Conservation (phyloP, 2,113 vertebrate genomes). For the Gorsachius goisagi region DNA sequence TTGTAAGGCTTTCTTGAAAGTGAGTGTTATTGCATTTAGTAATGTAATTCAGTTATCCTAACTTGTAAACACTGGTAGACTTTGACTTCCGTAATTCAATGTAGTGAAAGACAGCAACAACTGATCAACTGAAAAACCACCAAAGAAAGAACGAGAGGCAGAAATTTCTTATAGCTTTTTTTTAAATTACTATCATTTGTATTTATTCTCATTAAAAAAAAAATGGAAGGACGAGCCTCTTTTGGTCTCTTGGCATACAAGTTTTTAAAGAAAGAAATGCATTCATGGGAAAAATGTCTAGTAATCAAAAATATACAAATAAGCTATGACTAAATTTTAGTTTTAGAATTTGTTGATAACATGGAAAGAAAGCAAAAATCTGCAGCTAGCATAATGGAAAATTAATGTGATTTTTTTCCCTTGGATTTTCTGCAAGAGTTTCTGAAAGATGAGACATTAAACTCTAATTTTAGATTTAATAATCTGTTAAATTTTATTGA, state of each 20-base stretch:
- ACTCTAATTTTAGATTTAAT: background rate
- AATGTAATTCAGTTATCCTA: background rate
- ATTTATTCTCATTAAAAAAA: background rate
- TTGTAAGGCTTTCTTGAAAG: background rate
- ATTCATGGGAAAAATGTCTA: background rate
- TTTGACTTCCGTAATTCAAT: background rate
- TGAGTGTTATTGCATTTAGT: background rate
- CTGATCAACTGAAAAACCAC: background rate
- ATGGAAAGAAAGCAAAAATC: background rate
- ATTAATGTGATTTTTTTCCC: background rate
- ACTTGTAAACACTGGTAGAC: background rate
- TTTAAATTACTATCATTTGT: background rate
- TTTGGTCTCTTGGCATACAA: background rate
- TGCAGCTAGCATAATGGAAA: background rate
- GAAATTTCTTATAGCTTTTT: background rate
- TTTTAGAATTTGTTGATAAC: background rate
- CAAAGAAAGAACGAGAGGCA: background rate
- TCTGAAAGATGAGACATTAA: background rate
- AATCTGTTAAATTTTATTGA: background rate
- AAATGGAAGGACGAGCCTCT: background rate
- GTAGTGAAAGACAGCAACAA: background rate
- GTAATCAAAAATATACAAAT: background rate
- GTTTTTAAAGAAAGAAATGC: background rate
- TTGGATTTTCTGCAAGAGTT: background rate
- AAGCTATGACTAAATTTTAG: background rate